Base-by-base conservation (phyloP, 2,888 invertebrate genomes). In the Gymnoscelis rufifasciata region DNA sequence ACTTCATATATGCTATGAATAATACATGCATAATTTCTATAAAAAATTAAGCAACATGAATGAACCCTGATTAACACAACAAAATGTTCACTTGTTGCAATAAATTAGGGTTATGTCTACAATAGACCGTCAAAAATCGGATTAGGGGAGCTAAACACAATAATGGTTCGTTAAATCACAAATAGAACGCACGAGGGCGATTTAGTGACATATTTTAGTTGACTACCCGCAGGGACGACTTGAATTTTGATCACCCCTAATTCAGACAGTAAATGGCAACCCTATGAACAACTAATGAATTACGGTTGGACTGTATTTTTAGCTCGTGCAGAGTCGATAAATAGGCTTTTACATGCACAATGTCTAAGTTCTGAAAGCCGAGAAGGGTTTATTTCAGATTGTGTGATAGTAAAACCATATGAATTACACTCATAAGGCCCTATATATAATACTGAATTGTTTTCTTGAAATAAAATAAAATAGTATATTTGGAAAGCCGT, bases 151-250 rank as follows among this genome's bases (percentile, higher is more conserved):
- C 69, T 66, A 54, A 64, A 71, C 71, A 82, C 82, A 86, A 86
- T 81, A 76, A 80, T 63, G 83, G 73, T 83, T 84, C 84, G 81
- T 86, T 86, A 82, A 76, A 74, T 72, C 66, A 59, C 66, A 63
- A 66, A 80, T 71, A 68, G 74, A 74, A 64, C 69, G 64, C 61
- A 57, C 62, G 58, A 59, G 66, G 66, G 59, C 67, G 61, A 65
- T 54, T 55, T 56, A 56, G 52, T 58, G 66, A 70, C 77, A 75
- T 74, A 76, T 72, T 78, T 71, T 68, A 62, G 62, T 55, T 52
- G 54, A 64, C 47, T 57, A 65, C 74, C 75, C 66, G 64, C 66
- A 55, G 68, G 60, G 67, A 66, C 55, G 51, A 63, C 60, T 66
- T 67, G 60, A 62, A 66, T 66, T 59, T 62, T 51, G 57, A 52